Evolutionary conservation across 2,888 invertebrate genomes (phyloP).

Genomic region (Drosophila prostipennis): DNA sequence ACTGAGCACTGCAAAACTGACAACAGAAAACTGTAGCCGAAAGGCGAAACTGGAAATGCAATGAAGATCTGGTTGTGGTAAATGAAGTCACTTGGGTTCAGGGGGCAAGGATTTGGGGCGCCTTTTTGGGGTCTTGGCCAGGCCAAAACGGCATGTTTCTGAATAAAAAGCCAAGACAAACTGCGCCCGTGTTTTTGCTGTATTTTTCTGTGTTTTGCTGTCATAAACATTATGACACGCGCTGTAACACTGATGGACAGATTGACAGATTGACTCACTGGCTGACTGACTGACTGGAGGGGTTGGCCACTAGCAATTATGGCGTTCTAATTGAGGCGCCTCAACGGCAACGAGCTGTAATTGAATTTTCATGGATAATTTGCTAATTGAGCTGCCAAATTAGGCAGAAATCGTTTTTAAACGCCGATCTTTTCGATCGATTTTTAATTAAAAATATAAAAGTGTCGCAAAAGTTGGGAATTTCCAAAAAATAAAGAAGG

Average conservation of each 20-base stretch:
- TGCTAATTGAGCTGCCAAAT: conserved; percentile 23
- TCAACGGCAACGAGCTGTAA: conserved; percentile 28
- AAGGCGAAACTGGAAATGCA: conserved; percentile 31
- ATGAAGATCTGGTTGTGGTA: conserved; percentile 21
- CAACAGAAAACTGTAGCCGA: conserved; percentile 4
- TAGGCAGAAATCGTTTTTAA: conserved; percentile 18
- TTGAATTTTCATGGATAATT: conserved; percentile 49
- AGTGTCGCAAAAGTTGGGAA: too few species aligned
- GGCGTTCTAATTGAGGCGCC: conserved; percentile 40
- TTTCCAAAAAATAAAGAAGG: too few species aligned
- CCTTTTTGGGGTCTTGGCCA: conserved; percentile 57
- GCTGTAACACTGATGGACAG: conserved; percentile 15
- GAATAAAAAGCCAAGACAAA: conserved; percentile 9
- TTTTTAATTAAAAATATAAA: too few species aligned
- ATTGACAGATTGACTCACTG: conserved; percentile 10
- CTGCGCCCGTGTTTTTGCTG: conserved; percentile 14
- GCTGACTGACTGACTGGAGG: conserved; percentile 16
- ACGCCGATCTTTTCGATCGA: neutral
- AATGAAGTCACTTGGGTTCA: conserved; percentile 11
- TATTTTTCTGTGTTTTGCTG: conserved; percentile 9
- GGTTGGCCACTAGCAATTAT: conserved; percentile 36
- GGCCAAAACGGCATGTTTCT: conserved; percentile 39
- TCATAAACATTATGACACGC: conserved; percentile 41
- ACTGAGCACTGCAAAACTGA: too few species aligned
- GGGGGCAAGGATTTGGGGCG: conserved; percentile 41